Evolutionary conservation across 2,888 invertebrate species (phyloP).

Genomic region (Leptura quadrifasciata): DNA sequence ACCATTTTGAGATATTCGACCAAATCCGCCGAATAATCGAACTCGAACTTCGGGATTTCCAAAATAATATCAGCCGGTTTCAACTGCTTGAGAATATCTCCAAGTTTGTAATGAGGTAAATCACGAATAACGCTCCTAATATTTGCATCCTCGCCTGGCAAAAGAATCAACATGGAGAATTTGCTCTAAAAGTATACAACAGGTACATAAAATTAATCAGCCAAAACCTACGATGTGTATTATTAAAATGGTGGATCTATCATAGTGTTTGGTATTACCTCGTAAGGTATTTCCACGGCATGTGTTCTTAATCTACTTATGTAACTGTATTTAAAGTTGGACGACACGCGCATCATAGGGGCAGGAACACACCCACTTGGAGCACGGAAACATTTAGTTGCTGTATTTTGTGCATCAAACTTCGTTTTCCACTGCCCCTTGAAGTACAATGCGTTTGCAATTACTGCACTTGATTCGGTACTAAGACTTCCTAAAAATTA

Average conservation of each 20-base stretch:
- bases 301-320: conserved; percentile 80
- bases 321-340: conserved; percentile 78
- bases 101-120: conserved; percentile 76
- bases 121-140: conserved; percentile 76
- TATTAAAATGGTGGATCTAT: background rate
- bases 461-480: conserved; percentile 78
- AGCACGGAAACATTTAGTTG: conserved; percentile 79
- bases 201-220: background rate
- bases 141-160: conserved; percentile 77
- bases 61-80: conserved; percentile 75
- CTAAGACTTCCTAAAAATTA: conserved; percentile 74
- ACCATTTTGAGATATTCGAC: conserved; percentile 74
- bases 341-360: conserved; percentile 82
- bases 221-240: background rate
- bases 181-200: conserved; percentile 51
- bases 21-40: conserved; percentile 77
- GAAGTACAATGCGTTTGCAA: conserved; percentile 87
- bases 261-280: conserved; percentile 75
- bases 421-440: conserved; percentile 85
- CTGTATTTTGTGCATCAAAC: conserved; percentile 77
- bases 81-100: conserved; percentile 73
- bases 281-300: conserved; percentile 84
- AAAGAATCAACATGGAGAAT: conserved; percentile 70
- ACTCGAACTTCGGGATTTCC: conserved; percentile 78
- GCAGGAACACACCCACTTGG: conserved; percentile 78